phyloP scores from a whole-genome alignment of 1,140 invertebrate species.

The Drosophila equinoxialis region DNA sequence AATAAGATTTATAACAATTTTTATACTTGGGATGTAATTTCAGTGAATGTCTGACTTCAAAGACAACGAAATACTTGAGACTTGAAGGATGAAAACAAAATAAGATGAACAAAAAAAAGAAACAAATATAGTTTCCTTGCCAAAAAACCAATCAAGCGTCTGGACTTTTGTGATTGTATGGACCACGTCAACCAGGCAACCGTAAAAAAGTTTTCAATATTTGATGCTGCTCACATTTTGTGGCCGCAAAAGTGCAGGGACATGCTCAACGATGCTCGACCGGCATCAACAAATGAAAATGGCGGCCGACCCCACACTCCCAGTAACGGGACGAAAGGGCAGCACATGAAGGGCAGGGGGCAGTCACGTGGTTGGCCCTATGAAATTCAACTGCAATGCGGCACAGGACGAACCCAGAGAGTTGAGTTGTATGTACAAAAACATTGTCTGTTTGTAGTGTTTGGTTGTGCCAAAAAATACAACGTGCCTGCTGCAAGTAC shows the following conservation, averaged over 20 bases:
- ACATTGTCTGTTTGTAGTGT: conserved; percentile 46
- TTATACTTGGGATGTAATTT: too few relatives aligned
- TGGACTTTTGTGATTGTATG: conserved; percentile 21
- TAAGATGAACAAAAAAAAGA: conserved; percentile 41
- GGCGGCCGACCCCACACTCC: conserved; percentile 8
- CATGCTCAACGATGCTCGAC: conserved; percentile 35
- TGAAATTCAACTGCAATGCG: conserved; percentile 74
- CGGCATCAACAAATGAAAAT: conserved; percentile 68
- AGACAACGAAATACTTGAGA: not conserved
- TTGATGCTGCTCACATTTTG: conserved; percentile 71
- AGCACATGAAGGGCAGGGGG: conserved; percentile 6
- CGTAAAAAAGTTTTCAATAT: conserved; percentile 64
- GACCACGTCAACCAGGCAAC: conserved; percentile 38
- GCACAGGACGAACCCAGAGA: conserved; percentile 13
- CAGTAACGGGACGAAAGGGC: not conserved
- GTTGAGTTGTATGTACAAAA: conserved; percentile 37
- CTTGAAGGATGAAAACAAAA: not conserved
- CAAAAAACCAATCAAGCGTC: conserved; percentile 69
- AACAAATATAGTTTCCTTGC: conserved; percentile 51
- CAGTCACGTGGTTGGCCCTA: conserved; percentile 66
- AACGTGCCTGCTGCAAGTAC: conserved; percentile 51
- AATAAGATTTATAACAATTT: too few relatives aligned
- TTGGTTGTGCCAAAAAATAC: conserved; percentile 56
- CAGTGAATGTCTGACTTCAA: conserved; percentile 1
- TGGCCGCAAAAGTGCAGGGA: conserved; percentile 70